Base-by-base conservation (phyloP, 2,113 vertebrate species). In the Tauraco erythrolophus region DNA sequence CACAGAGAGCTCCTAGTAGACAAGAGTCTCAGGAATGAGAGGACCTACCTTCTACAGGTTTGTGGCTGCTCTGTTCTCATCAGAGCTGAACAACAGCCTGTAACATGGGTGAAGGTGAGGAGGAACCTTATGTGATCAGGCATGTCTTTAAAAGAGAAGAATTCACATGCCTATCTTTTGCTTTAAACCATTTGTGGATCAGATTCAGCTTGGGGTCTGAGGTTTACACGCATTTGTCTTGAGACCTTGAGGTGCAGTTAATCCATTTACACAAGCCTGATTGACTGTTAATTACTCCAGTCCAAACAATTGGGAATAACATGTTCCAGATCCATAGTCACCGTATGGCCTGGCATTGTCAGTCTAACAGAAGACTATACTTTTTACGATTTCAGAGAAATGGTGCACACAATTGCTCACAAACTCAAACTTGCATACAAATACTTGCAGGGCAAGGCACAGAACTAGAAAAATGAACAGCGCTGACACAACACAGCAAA, bases 41-140 rank as follows among this genome's bases (percentile, higher is more conserved):
- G 30, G 51, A 81, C 6, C 46, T 61, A 17, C 30, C 27, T 39
- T 41, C 54, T 70, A 24, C 31, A 83, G 18, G 25, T 22, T 33
- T 60, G 57, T 10, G 8, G 33, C n/a, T 25, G 25, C 15, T 69
- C 41, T 41, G 27, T 4, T 84, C 66, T 62, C 76, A 35, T 35
- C 35, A 57, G 15, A 58, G 39, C 18, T 17, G 25, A 80, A 21
- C 41, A 53, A 39, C 24, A 22, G 19, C 19, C 54, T 7, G 37
- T 1, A 16, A 45, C 53, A n/a, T 2, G 2, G 7, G 14, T 30
- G 53, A 88, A 76, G 71, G 76, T 10, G 53, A 74, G n/a, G 37
- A 53, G 37, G 39, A 74, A 18, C 31, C 9, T 31, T 4, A 3
- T 0, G 0, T 15, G 10, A 37, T 19, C 30, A 6, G 21, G 23